Percentiles rank a stretch among this genome's conserved stretches.
Evolutionary conservation across 2,113 vertebrate genomes (phyloP).

Genomic region (Dunckerocampus dactyliophorus): DNA sequence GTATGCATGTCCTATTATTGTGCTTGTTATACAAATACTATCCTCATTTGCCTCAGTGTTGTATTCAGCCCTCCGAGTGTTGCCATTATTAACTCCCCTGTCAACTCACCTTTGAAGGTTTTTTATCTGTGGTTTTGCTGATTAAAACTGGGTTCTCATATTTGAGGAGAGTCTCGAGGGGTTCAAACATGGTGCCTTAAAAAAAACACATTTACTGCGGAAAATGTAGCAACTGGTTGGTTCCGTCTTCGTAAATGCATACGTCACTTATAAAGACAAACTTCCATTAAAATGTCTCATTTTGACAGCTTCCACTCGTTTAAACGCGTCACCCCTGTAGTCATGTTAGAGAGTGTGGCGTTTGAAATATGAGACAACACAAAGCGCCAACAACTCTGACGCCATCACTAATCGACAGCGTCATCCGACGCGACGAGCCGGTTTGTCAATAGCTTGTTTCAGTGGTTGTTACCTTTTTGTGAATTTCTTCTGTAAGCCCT

Average conservation of each 20-base stretch:
- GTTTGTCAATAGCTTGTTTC: too few species aligned
- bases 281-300: not conserved
- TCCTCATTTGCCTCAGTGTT: not conserved
- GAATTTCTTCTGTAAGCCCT: not conserved
- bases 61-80: not conserved
- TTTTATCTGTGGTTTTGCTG: slow-evolving; percentile 75
- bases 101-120: slow-evolving; percentile 76
- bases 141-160: slow-evolving; percentile 82
- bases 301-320: not conserved
- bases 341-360: not conserved
- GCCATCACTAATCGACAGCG: not conserved
- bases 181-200: slow-evolving; percentile 73
- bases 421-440: not conserved
- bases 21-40: not conserved
- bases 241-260: slow-evolving; percentile 2
- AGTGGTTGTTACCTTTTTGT: not conserved
- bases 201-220: not conserved
- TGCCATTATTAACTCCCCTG: not conserved
- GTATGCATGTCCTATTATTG: not conserved
- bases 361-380: not conserved
- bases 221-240: not conserved
- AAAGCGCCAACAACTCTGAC: not conserved
- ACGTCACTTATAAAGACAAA: slow-evolving; percentile 1
- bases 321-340: not conserved
- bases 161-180: slow-evolving; percentile 81